Evolutionary conservation across 2,113 vertebrate species (phyloP).

Genomic region (Alouatta palliata): DNA sequence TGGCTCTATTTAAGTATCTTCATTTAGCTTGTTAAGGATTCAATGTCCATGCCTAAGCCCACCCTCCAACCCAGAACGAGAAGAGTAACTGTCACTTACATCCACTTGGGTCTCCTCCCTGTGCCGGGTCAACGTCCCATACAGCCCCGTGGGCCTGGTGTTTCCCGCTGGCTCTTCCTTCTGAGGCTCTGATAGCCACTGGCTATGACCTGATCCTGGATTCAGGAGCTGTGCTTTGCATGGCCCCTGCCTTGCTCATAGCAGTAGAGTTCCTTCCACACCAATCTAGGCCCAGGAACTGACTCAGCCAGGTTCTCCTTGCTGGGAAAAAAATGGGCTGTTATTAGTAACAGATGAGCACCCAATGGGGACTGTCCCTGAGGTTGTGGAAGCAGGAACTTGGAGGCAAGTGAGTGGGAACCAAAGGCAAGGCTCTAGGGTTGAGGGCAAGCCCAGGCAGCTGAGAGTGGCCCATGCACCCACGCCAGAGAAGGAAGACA

Average conservation of each 20-base stretch:
- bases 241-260: fast-evolving
- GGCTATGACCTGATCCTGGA: fast-evolving
- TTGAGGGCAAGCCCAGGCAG: fast-evolving
- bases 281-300: fast-evolving
- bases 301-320: background rate
- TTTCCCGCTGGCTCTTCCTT: background rate
- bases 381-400: fast-evolving
- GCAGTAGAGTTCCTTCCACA: fast-evolving
- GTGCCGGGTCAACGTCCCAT: background rate
- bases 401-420: too few species aligned
- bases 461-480: fast-evolving
- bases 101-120: background rate
- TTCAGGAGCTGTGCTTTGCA: fast-evolving
- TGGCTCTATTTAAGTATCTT: background rate
- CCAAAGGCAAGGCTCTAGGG: background rate
- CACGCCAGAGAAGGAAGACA: fast-evolving
- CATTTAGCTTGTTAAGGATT: background rate
- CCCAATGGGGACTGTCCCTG: fast-evolving
- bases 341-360: background rate
- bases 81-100: background rate
- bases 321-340: background rate
- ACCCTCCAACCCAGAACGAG: too few species aligned
- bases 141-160: background rate
- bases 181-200: fast-evolving
- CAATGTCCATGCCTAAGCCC: background rate